A percentile compares a stretch with the other conserved stretches of the same genome.
Evolutionary conservation across 2,113 vertebrate genomes (phyloP).

Genomic region (Rhynchopsitta pachyrhyncha): DNA sequence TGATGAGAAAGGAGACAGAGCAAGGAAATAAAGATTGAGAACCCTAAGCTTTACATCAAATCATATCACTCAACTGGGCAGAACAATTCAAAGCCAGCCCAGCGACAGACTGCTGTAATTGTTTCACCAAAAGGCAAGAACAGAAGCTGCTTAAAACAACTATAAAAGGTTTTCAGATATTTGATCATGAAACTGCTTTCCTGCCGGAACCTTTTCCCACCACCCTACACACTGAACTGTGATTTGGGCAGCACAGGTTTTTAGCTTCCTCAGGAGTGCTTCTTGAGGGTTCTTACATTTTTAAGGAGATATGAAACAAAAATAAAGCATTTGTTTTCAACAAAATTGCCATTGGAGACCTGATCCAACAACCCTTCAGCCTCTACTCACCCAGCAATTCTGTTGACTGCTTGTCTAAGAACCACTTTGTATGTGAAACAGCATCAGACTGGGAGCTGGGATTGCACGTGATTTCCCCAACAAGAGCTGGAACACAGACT

Average conservation of each 20-base stretch:
- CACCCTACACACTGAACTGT: neutral
- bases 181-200: neutral
- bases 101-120: neutral
- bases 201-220: neutral
- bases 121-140: neutral
- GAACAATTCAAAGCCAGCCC: neutral
- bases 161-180: neutral
- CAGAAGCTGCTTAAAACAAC: slow-evolving; percentile 5
- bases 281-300: neutral
- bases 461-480: fast-evolving
- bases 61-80: neutral
- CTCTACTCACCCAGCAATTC: neutral
- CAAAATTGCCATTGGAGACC: neutral
- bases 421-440: neutral
- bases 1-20: slow-evolving; percentile 7
- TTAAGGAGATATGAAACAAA: neutral
- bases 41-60: neutral
- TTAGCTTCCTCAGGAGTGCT: neutral
- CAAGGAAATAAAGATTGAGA: slow-evolving; percentile 27
- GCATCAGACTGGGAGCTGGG: neutral
- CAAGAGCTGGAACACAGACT: neutral
- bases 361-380: neutral
- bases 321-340: slow-evolving; percentile 1
- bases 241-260: neutral
- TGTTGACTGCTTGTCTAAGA: neutral